Percentiles rank a stretch among this genome's conserved stretches.
These are phyloP conservation scores for Parochlus steinenii DNA, from an alignment of 2,888 invertebrate genomes.

Conservation along the genomic window DNA sequence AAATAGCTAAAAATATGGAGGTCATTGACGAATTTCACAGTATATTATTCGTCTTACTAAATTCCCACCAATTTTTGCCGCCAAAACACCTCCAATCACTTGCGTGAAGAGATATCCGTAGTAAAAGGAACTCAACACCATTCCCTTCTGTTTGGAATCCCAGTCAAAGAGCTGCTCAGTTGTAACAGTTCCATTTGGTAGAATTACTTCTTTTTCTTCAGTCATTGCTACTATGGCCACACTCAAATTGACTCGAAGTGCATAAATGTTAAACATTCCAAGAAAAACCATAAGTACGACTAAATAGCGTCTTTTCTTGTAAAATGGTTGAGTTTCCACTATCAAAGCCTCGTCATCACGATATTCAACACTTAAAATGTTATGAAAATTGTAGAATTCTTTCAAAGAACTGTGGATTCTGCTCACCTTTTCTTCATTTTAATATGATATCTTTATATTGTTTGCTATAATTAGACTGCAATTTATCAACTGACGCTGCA, in stretches of 20 bases:
- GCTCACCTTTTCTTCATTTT: too few species aligned
- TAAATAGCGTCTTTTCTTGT: slow-evolving; percentile 55
- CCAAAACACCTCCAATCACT: slow-evolving; percentile 68
- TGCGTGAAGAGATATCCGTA: slow-evolving; percentile 78
- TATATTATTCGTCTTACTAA: too few species aligned
- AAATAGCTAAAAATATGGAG: too few species aligned
- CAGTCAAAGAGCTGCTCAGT: slow-evolving; percentile 65
- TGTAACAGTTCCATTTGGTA: slow-evolving; percentile 42
- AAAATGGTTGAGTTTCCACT: slow-evolving; percentile 31
- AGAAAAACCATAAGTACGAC: slow-evolving; percentile 64
- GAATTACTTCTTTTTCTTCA: slow-evolving; percentile 41
- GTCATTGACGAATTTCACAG: too few species aligned
- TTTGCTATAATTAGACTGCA: too few species aligned
- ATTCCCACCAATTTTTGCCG: slow-evolving; percentile 72
- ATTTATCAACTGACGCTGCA: too few species aligned
- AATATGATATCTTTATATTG: too few species aligned
- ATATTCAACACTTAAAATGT: too few species aligned
- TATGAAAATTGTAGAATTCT: too few species aligned
- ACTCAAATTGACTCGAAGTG: slow-evolving; percentile 69
- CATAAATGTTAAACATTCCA: slow-evolving; percentile 72
- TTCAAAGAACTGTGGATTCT: too few species aligned
- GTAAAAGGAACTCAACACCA: slow-evolving; percentile 73
- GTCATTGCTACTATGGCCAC: slow-evolving; percentile 95
- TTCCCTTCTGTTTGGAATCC: slow-evolving; percentile 59
- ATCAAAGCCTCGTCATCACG: background rate